phyloP scores from a whole-genome alignment of 1,140 invertebrate species.

The Caenorhabditis remanei region DNA sequence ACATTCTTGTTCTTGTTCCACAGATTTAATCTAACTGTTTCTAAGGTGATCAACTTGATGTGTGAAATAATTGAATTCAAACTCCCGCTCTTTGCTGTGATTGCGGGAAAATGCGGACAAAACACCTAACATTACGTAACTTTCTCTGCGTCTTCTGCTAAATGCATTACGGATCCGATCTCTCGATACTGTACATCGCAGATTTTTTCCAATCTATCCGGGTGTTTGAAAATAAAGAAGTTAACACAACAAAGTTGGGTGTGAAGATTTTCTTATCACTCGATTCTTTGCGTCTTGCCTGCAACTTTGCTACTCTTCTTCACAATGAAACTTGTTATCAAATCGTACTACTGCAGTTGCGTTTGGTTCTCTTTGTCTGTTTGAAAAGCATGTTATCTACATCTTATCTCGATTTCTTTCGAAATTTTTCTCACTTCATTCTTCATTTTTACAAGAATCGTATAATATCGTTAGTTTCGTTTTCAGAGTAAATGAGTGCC shows the following conservation, averaged over 20 bases:
- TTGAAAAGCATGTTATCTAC: neutral
- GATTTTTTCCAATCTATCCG: neutral
- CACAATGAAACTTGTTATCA: slow-evolving; percentile 9
- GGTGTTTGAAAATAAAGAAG: neutral
- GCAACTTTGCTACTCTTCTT: neutral
- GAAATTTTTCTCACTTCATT: neutral
- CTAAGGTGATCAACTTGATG: neutral
- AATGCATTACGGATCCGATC: neutral
- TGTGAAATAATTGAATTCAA: neutral
- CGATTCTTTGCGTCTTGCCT: neutral
- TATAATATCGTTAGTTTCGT: neutral
- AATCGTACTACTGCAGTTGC: slow-evolving; percentile 24
- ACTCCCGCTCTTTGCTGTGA: neutral
- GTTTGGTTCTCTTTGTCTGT: slow-evolving; percentile 1
- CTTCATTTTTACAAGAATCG: neutral
- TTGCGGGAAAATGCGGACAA: slow-evolving; percentile 3
- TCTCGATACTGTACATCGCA: too few species aligned
- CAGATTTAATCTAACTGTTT: too few species aligned
- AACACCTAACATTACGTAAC: slow-evolving; percentile 18
- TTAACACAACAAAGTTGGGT: neutral
- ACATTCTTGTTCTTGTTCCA: too few species aligned
- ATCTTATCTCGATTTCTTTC: slow-evolving; percentile 9
- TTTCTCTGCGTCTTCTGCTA: slow-evolving; percentile 1
- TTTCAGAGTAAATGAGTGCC: slow-evolving; percentile 30
- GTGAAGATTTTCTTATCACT: neutral